Base-by-base conservation (phyloP, 2,113 vertebrate species). In the Oryzias woworae region DNA sequence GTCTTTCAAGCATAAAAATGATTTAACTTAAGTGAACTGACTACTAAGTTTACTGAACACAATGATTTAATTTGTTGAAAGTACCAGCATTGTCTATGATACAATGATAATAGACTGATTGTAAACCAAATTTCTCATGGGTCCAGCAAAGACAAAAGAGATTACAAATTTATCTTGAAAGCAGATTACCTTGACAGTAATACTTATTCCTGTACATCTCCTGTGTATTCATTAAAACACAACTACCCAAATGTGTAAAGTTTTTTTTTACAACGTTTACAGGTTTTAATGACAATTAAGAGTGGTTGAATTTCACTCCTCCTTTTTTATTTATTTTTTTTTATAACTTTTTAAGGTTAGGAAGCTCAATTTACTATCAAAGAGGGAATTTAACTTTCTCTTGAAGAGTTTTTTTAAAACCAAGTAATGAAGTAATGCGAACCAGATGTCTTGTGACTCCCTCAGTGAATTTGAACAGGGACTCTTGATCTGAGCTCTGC, bases 361-460 rank as follows among this genome's bases (percentile, higher is more conserved):
- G 45, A 77, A 71, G 62, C 62, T 0, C 57, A 78, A 62, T 69
- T 69, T 47, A 77, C 86, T 79, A 78, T 86, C 61, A 79, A 66
- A 54, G 51, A 75, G 80, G 69, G 67, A 78, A 75, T 87, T 85
- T 78, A 78, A 77, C 59, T 71, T 67, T 88, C 77, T 55, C 70
- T 63, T 45, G 68, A 72, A 71, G 10, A 69, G 46, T 65, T 68
- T 84, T 71, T 65, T 22, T 54, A 57, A 77, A 75, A 55, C 55
- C 62, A 73, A 80, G 63, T 86, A 82, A 83, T 82, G 76, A 73
- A 80, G 63, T 86, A 83, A 83, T 82, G 74, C 60, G 83, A 87
- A 81, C 78, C 78, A 81, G 88, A 60, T 81, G 69, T 84, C 77
- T 65, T 56, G 17, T 53, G 59, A 81, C 77, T 59, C 69, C 67